phyloP scores from a whole-genome alignment of 2,797 vertebrate genomes.

The Enteromius trimaculatus region DNA sequence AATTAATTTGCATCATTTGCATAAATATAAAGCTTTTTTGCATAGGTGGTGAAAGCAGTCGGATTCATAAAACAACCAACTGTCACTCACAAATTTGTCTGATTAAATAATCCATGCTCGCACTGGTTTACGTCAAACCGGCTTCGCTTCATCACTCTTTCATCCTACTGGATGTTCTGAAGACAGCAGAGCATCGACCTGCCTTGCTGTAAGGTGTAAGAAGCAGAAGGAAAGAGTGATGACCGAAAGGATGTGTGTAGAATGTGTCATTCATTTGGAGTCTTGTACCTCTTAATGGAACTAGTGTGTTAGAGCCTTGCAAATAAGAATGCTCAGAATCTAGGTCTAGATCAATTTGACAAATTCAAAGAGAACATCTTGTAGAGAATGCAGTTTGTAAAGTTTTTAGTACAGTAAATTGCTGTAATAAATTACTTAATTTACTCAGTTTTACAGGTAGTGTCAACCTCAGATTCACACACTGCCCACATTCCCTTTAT shows the following conservation, averaged over 20 bases:
- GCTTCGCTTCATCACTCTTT: constrained; percentile 21
- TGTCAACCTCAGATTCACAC: not conserved
- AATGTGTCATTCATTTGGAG: constrained; percentile 15
- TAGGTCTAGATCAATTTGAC: not conserved
- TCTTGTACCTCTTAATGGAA: constrained; percentile 1
- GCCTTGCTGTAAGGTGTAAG: not conserved
- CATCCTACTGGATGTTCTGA: constrained; percentile 12
- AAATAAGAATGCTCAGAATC: not conserved
- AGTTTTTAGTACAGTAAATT: not conserved
- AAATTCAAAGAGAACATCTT: not conserved
- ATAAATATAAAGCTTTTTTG: constrained; percentile 58
- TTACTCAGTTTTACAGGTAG: not conserved
- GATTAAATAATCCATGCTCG: constrained; percentile 9
- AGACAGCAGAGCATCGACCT: not conserved
- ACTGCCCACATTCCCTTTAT: not conserved
- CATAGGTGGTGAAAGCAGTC: constrained; percentile 38
- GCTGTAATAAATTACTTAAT: too few species aligned
- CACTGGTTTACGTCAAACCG: constrained; percentile 5
- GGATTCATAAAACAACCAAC: constrained; percentile 39
- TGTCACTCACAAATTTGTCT: constrained; percentile 15
- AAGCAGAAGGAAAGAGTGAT: constrained; percentile 12
- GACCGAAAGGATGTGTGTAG: constrained; percentile 5
- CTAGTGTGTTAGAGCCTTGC: not conserved
- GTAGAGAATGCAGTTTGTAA: not conserved
- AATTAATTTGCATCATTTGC: constrained; percentile 62